These are phyloP conservation scores for Jordanella pulchra DNA, from an alignment of 2,797 vertebrate genomes.

Conservation along the genomic window DNA sequence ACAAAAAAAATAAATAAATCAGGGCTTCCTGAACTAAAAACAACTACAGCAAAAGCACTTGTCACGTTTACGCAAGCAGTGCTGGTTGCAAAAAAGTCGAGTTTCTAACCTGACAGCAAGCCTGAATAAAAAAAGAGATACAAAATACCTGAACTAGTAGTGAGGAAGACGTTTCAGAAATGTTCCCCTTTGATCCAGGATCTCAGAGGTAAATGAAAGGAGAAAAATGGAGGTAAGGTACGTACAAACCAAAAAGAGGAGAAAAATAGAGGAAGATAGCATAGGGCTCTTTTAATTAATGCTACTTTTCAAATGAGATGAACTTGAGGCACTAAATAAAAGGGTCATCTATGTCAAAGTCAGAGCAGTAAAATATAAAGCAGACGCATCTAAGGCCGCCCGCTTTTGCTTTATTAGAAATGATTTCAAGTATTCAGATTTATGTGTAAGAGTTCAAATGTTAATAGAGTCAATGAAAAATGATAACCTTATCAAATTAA, in stretches of 20 bases:
- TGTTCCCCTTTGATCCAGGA: conserved; percentile 24
- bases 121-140: conserved; percentile 42
- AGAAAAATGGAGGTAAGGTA: conserved; percentile 13
- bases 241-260: conserved; percentile 17
- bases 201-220: conserved; percentile 27
- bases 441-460: conserved; percentile 1
- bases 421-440: not conserved
- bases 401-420: conserved; percentile 17
- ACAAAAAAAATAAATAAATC: too few relatives aligned
- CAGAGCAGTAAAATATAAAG: conserved; percentile 1
- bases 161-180: conserved; percentile 32
- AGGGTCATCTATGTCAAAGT: not conserved
- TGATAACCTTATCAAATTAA: not conserved
- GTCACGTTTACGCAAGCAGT: not conserved
- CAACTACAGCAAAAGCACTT: conserved; percentile 45
- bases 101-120: conserved; percentile 42
- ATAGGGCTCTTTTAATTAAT: conserved; percentile 1
- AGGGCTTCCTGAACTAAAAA: too few relatives aligned
- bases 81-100: conserved; percentile 30
- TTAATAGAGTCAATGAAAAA: not conserved
- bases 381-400: not conserved
- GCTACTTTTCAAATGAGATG: not conserved
- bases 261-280: conserved; percentile 2
- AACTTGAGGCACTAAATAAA: not conserved
- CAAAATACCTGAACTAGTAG: conserved; percentile 32